A percentile compares a stretch with the other conserved stretches of the same genome.
Conservation (phyloP, 2,888 invertebrate species). For the Tridacna crocea region DNA sequence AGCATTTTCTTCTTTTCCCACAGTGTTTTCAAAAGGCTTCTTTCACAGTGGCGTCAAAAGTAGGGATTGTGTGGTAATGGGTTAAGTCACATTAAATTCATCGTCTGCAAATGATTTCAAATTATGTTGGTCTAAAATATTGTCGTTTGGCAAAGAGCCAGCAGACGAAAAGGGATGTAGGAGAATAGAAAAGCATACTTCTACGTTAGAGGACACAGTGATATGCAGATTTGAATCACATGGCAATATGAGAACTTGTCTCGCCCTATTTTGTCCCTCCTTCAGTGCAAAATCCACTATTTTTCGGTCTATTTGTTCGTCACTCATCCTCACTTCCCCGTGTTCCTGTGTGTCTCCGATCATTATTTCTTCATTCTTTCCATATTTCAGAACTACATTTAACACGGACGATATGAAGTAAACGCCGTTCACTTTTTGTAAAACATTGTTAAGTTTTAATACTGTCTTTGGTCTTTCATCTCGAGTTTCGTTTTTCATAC, state of each 20-base stretch:
- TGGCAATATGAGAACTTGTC: conserved; percentile 34
- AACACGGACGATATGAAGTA: conserved; percentile 31
- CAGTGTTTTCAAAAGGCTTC: no score
- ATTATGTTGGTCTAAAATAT: no score
- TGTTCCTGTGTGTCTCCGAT: background rate
- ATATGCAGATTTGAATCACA: conserved; percentile 36
- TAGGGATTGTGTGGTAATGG: no score
- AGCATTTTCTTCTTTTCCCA: no score
- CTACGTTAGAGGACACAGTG: conserved; percentile 11
- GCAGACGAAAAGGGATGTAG: no score
- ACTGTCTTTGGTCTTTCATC: conserved; percentile 42
- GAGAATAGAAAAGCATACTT: conserved; percentile 15
- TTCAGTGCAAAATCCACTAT: conserved; percentile 16
- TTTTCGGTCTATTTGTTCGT: conserved; percentile 33
- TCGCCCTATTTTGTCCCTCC: background rate
- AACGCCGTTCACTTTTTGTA: conserved; percentile 32
- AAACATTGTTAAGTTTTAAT: conserved; percentile 33
- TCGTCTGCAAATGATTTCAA: no score
- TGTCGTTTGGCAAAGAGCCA: no score
- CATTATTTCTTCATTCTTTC: background rate
- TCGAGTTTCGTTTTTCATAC: conserved; percentile 30
- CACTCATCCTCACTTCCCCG: conserved; percentile 23
- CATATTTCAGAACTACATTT: conserved; percentile 23
- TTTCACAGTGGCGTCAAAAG: no score
- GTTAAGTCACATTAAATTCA: no score